Conservation (phyloP, 2,113 vertebrate genomes). For the Lates calcarifer region DNA sequence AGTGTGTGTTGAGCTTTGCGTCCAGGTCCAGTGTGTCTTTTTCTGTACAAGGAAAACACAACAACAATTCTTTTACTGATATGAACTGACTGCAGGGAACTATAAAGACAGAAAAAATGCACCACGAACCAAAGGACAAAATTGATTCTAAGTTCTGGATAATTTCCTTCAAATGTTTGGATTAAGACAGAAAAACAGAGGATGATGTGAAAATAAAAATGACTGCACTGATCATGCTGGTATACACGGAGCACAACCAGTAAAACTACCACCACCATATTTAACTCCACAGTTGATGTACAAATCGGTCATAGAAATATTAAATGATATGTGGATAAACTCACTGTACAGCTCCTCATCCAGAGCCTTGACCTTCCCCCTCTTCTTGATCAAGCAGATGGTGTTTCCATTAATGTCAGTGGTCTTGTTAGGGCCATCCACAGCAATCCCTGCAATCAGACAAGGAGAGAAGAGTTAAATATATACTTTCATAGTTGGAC, state of each 20-base stretch:
- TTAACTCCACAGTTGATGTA: not conserved
- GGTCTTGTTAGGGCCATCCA: slow-evolving; percentile 89
- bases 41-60: slow-evolving; percentile 79
- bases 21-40: slow-evolving; percentile 91
- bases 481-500: not conserved
- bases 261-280: not conserved
- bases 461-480: not conserved
- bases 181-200: not conserved
- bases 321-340: slow-evolving; percentile 66
- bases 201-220: not conserved
- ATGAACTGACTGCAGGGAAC: not conserved
- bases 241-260: not conserved
- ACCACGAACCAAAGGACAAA: not conserved
- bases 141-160: not conserved
- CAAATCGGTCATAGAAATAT: not conserved
- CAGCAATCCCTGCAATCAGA: slow-evolving; percentile 89
- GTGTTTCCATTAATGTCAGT: slow-evolving; percentile 80
- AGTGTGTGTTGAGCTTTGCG: slow-evolving; percentile 90
- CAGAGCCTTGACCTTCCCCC: slow-evolving; percentile 94
- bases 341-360: slow-evolving; percentile 94
- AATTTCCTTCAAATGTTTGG: not conserved
- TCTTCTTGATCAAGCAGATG: slow-evolving; percentile 94
- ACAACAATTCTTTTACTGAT: not conserved
- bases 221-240: not conserved
- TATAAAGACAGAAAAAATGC: not conserved